Evolutionary conservation across 2,888 invertebrate species (phyloP).

Genomic region (Nemotelus nigrinus): DNA sequence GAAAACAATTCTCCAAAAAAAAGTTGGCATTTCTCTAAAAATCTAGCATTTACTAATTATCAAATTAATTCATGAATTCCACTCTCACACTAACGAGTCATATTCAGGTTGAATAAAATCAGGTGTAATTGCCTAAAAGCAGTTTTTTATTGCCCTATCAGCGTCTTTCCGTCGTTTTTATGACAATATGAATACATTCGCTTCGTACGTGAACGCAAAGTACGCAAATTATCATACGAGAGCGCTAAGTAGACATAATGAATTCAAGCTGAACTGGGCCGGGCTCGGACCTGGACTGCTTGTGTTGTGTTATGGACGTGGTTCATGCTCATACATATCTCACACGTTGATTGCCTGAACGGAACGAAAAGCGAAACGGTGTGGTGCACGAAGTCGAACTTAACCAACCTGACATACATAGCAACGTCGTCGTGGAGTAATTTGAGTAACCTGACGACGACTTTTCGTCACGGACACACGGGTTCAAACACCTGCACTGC

Average conservation of each 20-base stretch:
- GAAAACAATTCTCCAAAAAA: no score
- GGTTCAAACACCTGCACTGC: slow-evolving; percentile 48
- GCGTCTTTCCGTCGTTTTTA: background rate
- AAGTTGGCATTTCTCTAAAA: background rate
- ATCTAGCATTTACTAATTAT: background rate
- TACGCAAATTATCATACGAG: slow-evolving; percentile 35
- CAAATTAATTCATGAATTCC: background rate
- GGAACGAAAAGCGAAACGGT: background rate
- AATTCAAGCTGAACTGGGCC: slow-evolving; percentile 16
- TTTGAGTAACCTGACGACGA: slow-evolving; percentile 37
- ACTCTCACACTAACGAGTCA: background rate
- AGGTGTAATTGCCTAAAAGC: slow-evolving; percentile 3
- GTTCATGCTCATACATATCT: background rate
- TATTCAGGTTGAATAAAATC: background rate
- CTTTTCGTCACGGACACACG: slow-evolving; percentile 45
- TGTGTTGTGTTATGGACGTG: no score
- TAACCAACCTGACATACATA: slow-evolving; percentile 8
- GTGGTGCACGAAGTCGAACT: background rate
- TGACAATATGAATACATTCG: background rate
- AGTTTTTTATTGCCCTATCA: background rate
- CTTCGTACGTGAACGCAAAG: slow-evolving; percentile 24
- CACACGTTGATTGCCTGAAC: background rate
- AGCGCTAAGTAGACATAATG: slow-evolving; percentile 37
- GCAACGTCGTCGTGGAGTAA: slow-evolving; percentile 22
- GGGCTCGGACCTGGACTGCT: background rate